These are phyloP conservation scores for Actinemys pallida DNA, from an alignment of 2,113 vertebrate species.

Conservation along the genomic window DNA sequence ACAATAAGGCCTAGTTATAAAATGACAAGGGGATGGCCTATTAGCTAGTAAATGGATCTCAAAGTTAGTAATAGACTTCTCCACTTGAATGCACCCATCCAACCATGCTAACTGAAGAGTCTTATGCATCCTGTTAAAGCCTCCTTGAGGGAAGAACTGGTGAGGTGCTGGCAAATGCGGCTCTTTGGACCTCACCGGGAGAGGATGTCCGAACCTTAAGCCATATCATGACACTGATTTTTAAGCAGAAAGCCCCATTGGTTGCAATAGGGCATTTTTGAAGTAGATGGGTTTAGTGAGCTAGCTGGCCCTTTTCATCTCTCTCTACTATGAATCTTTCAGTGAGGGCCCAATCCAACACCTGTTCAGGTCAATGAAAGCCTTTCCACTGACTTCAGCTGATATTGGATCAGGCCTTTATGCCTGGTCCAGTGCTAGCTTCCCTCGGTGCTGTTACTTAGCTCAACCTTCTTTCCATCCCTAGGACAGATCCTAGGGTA, in stretches of 20 bases:
- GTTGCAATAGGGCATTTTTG: accelerated
- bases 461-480: not conserved
- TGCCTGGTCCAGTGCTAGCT: not conserved
- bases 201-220: not conserved
- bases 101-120: not conserved
- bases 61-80: not conserved
- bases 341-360: not conserved
- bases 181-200: not conserved
- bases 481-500: not conserved
- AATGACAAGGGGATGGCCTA: not conserved
- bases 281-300: not conserved
- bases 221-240: not conserved
- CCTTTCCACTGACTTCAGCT: not conserved
- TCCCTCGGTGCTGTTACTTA: not conserved
- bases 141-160: not conserved
- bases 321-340: not conserved
- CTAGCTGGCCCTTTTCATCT: not conserved
- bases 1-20: not conserved
- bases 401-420: not conserved
- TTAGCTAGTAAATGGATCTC: not conserved
- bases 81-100: not conserved
- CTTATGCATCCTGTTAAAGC: not conserved
- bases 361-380: not conserved
- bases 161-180: not conserved
- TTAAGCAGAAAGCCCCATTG: accelerated